Conservation (phyloP, 2,797 vertebrate genomes). For the Trichosurus vulpecula region DNA sequence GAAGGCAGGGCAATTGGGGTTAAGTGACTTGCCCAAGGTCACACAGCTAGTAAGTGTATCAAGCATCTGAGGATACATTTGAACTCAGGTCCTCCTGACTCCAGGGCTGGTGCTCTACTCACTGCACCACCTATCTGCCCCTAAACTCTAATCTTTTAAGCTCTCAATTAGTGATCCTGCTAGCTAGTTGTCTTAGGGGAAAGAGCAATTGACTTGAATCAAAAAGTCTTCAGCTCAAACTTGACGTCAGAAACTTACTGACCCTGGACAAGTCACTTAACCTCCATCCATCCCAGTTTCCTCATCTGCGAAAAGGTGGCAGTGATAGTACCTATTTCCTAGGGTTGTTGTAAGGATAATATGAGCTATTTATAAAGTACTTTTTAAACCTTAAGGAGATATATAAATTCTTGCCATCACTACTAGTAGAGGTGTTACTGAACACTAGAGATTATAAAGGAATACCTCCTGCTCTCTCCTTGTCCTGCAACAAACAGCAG, state of each 20-base stretch:
- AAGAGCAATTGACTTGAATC: not conserved
- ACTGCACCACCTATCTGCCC: too few species aligned
- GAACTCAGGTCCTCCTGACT: too few species aligned
- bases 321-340: not conserved
- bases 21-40: too few species aligned
- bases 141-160: not conserved
- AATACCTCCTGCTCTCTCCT: not conserved
- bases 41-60: too few species aligned
- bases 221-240: not conserved
- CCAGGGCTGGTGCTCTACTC: too few species aligned
- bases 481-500: not conserved
- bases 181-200: not conserved
- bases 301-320: not conserved
- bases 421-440: not conserved
- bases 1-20: too few species aligned
- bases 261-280: not conserved
- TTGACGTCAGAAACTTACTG: not conserved
- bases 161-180: not conserved
- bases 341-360: not conserved
- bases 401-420: too few species aligned
- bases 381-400: too few species aligned
- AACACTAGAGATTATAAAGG: not conserved
- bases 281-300: not conserved
- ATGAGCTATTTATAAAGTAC: not conserved
- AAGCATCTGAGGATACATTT: too few species aligned